Base-by-base conservation (phyloP, 2,113 vertebrate species). In the Cricetomys ansorgei region DNA sequence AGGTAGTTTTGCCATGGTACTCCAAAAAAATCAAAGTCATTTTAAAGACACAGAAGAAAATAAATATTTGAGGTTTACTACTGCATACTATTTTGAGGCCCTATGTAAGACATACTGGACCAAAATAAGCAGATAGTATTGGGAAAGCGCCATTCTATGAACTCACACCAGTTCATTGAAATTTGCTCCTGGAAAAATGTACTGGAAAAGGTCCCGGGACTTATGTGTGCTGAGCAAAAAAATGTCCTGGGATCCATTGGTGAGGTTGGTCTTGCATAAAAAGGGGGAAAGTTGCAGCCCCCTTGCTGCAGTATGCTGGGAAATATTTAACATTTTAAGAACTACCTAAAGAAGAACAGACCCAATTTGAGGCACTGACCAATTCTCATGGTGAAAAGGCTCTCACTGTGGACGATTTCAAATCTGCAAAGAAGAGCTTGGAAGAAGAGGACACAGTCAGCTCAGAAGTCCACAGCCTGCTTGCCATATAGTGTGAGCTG, bases 251-350 rank as follows among this genome's bases (percentile, higher is more conserved):
- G n/a, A 57, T 70, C 50, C 48, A 65, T 62, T 76, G 57, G 83
- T 37, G 21, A 86, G 45, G 6, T 64, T 50, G 45, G 5, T 48
- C 25, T 12, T 34, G n/a, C n/a, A 31, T 29, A 19, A 12, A 3
- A 4, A 70, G 10, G 16, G 15, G 11, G 31, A 17, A 53, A 29
- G 23, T 27, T 7, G 23, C 29, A 10, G 53, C 8, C 84, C 67
- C 34, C 53, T 90, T 62, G 5, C 19, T 17, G 11, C 2, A 43
- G 1, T 23, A 6, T 43, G 13, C 73, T 43, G 40, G 53, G 79
- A 89, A 94, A 87, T 67, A 89, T 48, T 89, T 76, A 96, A 83
- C 8, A 27, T 88, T 88, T 34, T 43, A 73, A n/a, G 59, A 88
- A 59, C 31, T 43, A 88, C 29, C 59, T 23, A 23, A 95, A 89